A percentile compares a stretch with the other conserved stretches of the same genome.
These are phyloP conservation scores for Liposcelis brunnea DNA, from an alignment of 2,888 invertebrate genomes.

Conservation along the genomic window DNA sequence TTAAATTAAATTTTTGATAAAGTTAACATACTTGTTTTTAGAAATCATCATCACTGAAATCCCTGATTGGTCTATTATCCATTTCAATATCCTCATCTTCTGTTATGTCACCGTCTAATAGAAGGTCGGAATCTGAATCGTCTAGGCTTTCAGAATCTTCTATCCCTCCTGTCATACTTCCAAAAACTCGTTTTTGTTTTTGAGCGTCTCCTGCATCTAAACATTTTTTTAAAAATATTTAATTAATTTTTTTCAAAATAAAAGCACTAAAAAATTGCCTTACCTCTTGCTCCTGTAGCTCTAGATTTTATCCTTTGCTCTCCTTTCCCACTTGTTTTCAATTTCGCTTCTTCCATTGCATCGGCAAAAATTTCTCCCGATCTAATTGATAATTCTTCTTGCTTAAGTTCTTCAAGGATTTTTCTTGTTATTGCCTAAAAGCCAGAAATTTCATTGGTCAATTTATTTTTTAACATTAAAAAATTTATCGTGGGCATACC, in stretches of 20 bases:
- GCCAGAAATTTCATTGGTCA: conserved; percentile 8
- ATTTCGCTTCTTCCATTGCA: too few relatives aligned
- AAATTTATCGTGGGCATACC: conserved; percentile 17
- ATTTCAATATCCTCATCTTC: conserved; percentile 12
- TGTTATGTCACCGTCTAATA: conserved; percentile 18
- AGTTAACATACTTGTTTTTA: background rate
- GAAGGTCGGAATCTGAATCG: conserved; percentile 19
- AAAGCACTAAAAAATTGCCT: too few relatives aligned
- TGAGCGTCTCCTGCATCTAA: too few relatives aligned
- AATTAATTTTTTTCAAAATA: too few relatives aligned
- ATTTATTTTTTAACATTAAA: conserved; percentile 4
- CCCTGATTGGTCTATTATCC: conserved; percentile 11
- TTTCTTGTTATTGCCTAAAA: conserved; percentile 17
- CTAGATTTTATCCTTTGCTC: too few relatives aligned
- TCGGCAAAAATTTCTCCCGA: background rate
- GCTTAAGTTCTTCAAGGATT: conserved; percentile 17
- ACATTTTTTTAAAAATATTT: too few relatives aligned
- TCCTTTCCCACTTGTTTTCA: too few relatives aligned
- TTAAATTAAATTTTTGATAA: too few relatives aligned
- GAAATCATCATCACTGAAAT: conserved; percentile 6
- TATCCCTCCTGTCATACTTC: conserved; percentile 17
- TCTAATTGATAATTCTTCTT: conserved; percentile 17
- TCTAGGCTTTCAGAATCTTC: conserved; percentile 15
- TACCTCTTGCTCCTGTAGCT: too few relatives aligned
- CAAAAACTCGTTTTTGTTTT: conserved; percentile 15